phyloP scores from a whole-genome alignment of 2,797 vertebrate genomes.

The Urocyon cinereoargenteus region DNA sequence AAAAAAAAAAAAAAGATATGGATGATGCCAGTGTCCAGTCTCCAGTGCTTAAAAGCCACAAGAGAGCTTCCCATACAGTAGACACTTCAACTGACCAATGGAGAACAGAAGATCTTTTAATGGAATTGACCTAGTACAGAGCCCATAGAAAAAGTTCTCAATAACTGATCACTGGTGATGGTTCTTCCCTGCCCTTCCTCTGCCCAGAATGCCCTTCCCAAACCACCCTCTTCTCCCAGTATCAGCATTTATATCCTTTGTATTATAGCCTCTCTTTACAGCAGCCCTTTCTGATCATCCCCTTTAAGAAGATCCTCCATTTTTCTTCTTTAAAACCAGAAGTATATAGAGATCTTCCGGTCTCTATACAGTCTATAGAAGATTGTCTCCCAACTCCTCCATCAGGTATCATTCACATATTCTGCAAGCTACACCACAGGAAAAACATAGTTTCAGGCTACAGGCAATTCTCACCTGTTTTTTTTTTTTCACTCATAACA shows the following conservation, averaged over 20 bases:
- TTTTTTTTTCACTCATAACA: background rate
- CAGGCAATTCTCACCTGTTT: background rate
- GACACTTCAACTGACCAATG: background rate
- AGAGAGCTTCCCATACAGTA: background rate
- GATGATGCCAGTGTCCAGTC: background rate
- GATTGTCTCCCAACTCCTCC: background rate
- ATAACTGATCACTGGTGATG: background rate
- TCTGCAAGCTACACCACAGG: background rate
- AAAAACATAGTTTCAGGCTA: background rate
- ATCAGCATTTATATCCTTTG: background rate
- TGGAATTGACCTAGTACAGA: background rate
- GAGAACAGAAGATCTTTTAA: background rate
- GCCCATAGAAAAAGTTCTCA: background rate
- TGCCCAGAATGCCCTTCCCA: background rate
- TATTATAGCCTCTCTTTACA: background rate
- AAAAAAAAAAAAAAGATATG: background rate
- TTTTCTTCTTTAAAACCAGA: constrained; percentile 3
- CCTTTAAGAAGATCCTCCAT: background rate
- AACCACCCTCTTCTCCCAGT: background rate
- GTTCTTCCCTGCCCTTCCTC: background rate
- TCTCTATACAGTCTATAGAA: no score
- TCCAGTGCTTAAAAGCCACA: background rate
- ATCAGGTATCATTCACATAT: background rate
- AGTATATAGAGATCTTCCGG: background rate
- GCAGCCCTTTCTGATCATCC: background rate